Conservation (phyloP, 2,797 vertebrate species). For the Bovichtus variegatus region DNA sequence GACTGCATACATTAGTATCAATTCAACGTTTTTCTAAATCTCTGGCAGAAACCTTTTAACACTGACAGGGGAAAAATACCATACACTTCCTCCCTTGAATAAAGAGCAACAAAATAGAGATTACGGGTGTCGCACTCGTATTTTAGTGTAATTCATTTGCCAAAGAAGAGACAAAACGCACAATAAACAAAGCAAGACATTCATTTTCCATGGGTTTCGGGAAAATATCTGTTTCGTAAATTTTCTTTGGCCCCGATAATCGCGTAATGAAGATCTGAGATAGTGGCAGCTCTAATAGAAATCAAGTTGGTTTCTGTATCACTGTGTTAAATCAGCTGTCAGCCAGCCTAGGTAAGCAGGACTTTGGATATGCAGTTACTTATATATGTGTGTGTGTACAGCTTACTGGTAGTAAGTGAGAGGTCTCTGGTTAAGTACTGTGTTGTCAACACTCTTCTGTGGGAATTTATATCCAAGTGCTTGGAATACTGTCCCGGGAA, state of each 20-base stretch:
- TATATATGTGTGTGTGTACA: conserved; percentile 23
- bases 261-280: no score
- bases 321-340: conserved; percentile 14
- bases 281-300: neutral
- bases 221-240: no score
- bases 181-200: no score
- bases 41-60: no score
- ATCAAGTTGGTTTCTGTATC: neutral
- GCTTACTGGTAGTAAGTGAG: conserved; percentile 46
- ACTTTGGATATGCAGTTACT: conserved; percentile 27
- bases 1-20: neutral
- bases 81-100: neutral
- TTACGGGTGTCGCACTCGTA: no score
- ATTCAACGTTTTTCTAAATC: neutral
- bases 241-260: no score
- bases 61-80: rapidly evolving
- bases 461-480: conserved; percentile 71
- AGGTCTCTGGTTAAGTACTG: conserved; percentile 62
- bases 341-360: conserved; percentile 18
- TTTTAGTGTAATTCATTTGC: no score
- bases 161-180: no score
- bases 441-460: conserved; percentile 74
- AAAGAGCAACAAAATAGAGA: neutral
- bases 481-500: conserved; percentile 68
- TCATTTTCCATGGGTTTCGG: no score